Evolutionary conservation across 1,140 invertebrate species (phyloP), one percentile per base, ranked within the genome.

Genomic region (Drosophila murphyi): DNA sequence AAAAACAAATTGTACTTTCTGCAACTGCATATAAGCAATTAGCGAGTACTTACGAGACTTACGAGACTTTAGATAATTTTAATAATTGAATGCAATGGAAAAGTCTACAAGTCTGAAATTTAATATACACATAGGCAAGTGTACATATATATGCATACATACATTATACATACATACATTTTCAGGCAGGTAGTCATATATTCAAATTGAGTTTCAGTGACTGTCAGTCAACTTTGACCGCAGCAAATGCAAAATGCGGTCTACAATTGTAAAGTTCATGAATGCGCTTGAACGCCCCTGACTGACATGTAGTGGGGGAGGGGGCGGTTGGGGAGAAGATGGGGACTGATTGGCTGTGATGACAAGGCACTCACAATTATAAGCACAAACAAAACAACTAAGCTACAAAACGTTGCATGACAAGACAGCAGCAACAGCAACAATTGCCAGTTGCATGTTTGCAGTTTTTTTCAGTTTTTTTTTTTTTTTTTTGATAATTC

Each of bases 151-250:
- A 12, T 12, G 12, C 12, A 12, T 35, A 34, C 5, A 45, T 54
- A n/a, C 4, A 51, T 48, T 31, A 47, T 55, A 28, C 12, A 12
- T 12, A 12, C 12, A 28, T 28, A 41, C 29, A 12, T 43, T 28
- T 52, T 6, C 48, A 12, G 2, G 20, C 41, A 48, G 37, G 55
- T 45, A 56, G 12, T 45, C 28, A 56, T 51, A 56, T 57, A 28
- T 43, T 43, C 37, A 5, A 76, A 85, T 85, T 78, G 82, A 81
- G 74, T 81, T 85, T 78, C 67, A 72, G 39, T 31, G 37, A 63
- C 80, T 83, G 80, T 75, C 83, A 87, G 80, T 88, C 76, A 83
- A 87, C 83, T 87, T 88, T 87, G 83, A 87, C 83, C 83, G 73
- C 76, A 88, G 56, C 68, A 68, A 73, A 63, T 75, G 54, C 55